A percentile compares a stretch with the other conserved stretches of the same genome.
Evolutionary conservation across 2,797 vertebrate genomes (phyloP).

Genomic region (Apogon hyalosoma): DNA sequence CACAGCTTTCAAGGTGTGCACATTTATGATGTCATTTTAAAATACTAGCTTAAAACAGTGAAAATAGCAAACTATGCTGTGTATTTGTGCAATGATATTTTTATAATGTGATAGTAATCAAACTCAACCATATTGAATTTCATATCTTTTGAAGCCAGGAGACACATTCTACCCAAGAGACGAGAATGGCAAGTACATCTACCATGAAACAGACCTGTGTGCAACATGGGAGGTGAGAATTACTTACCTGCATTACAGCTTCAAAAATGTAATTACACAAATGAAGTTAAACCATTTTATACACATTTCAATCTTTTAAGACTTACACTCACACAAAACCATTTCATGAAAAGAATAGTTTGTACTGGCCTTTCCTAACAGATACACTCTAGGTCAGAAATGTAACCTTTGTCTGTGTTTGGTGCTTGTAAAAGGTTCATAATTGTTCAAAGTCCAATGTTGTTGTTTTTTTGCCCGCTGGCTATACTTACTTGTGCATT

Average conservation of each 20-base stretch:
- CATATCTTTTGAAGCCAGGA: conserved; percentile 86
- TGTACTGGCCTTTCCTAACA: not conserved
- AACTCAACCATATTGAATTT: not conserved
- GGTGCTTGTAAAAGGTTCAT: not conserved
- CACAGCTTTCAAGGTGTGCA: conserved; percentile 89
- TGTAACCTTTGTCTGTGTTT: not conserved
- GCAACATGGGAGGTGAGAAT: conserved; percentile 94
- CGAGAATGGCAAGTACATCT: conserved; percentile 88
- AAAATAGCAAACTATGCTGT: not conserved
- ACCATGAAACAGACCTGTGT: conserved; percentile 88
- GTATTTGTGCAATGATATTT: not conserved
- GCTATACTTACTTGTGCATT: not conserved
- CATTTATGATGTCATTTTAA: not conserved
- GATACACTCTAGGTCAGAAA: not conserved
- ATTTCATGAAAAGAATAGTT: not conserved
- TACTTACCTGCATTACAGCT: not conserved
- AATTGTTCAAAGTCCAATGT: conserved; percentile 25
- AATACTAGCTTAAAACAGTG: not conserved
- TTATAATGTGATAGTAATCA: not conserved
- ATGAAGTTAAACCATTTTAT: not conserved
- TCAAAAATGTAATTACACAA: not conserved
- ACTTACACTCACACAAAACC: no score
- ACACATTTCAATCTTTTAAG: not conserved
- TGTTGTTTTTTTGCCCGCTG: not conserved
- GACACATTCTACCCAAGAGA: conserved; percentile 86